Percentiles rank a stretch among this genome's conserved stretches.
phyloP scores from a whole-genome alignment of 2,113 vertebrate genomes.

The Chlorodrepanis virens region DNA sequence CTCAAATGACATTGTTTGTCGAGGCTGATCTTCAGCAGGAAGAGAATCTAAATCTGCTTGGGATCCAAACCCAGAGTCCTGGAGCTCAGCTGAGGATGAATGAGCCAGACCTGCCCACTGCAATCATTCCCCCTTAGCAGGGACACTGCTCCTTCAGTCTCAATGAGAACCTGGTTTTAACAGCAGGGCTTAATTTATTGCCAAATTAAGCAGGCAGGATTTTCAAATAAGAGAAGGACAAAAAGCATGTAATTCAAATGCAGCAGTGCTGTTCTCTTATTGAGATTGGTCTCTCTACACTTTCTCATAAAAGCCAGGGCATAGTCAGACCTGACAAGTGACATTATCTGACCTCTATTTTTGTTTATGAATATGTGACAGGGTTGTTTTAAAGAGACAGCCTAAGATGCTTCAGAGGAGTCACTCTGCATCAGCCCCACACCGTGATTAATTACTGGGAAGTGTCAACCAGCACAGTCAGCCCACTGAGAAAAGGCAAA shows the following conservation, averaged over 20 bases:
- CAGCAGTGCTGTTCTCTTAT: background rate
- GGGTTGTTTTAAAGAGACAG: background rate
- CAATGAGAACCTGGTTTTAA: slow-evolving; percentile 14
- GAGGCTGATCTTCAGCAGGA: background rate
- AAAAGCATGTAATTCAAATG: slow-evolving; percentile 26
- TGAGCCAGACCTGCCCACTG: background rate
- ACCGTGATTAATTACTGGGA: background rate
- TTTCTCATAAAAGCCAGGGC: background rate
- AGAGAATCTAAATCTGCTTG: background rate
- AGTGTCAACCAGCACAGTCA: slow-evolving; percentile 6
- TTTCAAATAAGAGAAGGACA: background rate
- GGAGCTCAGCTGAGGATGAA: background rate
- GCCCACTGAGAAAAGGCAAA: background rate
- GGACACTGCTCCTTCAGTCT: background rate
- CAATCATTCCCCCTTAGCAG: background rate
- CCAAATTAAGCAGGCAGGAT: background rate
- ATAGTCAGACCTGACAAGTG: background rate
- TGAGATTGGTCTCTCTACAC: background rate
- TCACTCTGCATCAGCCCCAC: background rate
- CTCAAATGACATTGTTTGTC: background rate
- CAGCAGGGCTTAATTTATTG: background rate
- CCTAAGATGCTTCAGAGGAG: background rate
- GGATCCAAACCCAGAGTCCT: background rate
- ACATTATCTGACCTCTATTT: slow-evolving; percentile 7
- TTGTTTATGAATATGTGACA: slow-evolving; percentile 42